phyloP scores from a whole-genome alignment of 2,797 vertebrate species.

The Scolopax bukidnonensis region DNA sequence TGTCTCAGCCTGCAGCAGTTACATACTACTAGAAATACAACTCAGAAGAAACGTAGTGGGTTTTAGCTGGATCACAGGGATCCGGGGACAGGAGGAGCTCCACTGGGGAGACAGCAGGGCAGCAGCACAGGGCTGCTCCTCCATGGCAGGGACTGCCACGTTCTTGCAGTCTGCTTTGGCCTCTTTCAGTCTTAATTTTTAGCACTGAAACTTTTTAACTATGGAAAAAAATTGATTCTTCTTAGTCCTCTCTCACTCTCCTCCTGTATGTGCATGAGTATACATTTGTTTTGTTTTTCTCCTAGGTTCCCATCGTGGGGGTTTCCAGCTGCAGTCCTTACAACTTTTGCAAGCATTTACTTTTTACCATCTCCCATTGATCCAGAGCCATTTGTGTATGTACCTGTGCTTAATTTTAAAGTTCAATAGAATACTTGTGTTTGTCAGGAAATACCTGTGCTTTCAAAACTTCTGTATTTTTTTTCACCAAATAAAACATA shows the following conservation, averaged over 20 bases:
- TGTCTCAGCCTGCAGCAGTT: not conserved
- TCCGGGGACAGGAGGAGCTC: fast-evolving
- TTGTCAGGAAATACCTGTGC: not conserved
- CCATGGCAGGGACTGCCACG: not conserved
- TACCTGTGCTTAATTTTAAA: not conserved
- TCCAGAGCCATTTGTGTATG: constrained; percentile 72
- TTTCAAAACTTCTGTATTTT: not conserved
- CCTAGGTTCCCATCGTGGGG: not conserved
- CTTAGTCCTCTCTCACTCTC: not conserved
- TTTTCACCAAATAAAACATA: not conserved
- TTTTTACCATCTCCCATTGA: constrained; percentile 79
- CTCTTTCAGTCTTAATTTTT: not conserved
- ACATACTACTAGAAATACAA: fast-evolving
- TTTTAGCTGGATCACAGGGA: not conserved
- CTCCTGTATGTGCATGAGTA: fast-evolving
- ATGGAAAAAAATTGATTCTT: not conserved
- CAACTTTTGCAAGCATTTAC: constrained; percentile 68
- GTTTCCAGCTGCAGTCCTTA: not conserved
- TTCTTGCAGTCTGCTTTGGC: not conserved
- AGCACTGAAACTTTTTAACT: not conserved
- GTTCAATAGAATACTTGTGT: not conserved
- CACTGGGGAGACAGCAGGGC: fast-evolving
- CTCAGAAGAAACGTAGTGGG: not conserved
- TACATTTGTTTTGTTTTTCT: not conserved
- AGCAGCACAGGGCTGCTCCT: fast-evolving